Evolutionary conservation across 2,113 vertebrate genomes (phyloP).

Genomic region (Helogale parvula): DNA sequence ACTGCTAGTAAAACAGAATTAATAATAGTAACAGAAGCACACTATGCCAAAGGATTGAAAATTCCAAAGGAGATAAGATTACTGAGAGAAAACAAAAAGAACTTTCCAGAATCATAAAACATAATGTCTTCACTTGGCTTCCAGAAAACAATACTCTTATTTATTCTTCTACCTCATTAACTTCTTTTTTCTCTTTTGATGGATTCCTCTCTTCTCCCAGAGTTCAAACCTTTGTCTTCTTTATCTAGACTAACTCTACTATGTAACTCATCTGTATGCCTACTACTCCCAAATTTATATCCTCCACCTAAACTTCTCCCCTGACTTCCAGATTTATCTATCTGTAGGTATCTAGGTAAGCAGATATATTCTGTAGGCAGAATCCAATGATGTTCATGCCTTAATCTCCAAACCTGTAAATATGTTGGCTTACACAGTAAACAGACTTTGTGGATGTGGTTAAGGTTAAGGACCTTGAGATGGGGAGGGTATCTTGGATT

Average conservation of each 20-base stretch:
- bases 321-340: background rate
- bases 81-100: background rate
- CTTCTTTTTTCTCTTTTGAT: background rate
- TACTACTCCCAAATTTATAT: background rate
- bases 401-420: background rate
- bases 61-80: background rate
- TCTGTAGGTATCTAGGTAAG: background rate
- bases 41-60: background rate
- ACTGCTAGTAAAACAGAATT: background rate
- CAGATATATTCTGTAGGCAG: background rate
- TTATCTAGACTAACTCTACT: background rate
- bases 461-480: background rate
- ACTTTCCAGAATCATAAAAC: background rate
- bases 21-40: background rate
- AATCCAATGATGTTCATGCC: background rate
- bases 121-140: background rate
- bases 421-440: background rate
- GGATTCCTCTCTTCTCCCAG: background rate
- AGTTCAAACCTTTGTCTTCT: background rate
- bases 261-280: background rate
- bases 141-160: background rate
- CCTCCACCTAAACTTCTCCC: background rate
- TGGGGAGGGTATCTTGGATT: background rate
- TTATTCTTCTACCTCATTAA: background rate
- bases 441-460: background rate